phyloP scores from a whole-genome alignment of 2,113 vertebrate species.

The Mustelus asterias region DNA sequence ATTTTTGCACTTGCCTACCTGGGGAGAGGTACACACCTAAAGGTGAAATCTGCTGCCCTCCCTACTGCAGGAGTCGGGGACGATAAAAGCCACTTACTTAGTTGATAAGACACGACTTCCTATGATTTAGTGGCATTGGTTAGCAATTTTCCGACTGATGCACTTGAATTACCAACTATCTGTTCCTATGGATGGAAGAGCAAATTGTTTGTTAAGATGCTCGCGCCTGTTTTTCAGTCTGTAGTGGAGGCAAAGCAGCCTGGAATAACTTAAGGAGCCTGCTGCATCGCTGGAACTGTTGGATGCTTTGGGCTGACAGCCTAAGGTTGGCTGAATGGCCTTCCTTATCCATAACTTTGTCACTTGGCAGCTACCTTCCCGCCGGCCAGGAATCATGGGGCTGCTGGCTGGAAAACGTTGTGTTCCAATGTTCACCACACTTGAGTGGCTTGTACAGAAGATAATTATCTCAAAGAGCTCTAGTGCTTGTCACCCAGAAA shows the following conservation, averaged over 20 bases:
- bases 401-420: background rate
- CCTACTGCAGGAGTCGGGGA: background rate
- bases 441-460: background rate
- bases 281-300: background rate
- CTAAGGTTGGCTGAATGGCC: background rate
- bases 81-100: background rate
- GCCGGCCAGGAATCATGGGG: background rate
- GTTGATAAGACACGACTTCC: background rate
- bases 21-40: background rate
- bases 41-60: background rate
- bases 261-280: background rate
- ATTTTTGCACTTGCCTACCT: background rate
- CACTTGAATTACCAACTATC: background rate
- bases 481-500: conserved; percentile 11
- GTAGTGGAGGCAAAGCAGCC: background rate
- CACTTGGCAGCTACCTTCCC: background rate
- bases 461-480: background rate
- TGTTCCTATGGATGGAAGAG: background rate
- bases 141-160: background rate
- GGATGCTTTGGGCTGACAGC: background rate
- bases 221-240: background rate
- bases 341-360: background rate
- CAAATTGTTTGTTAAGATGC: background rate
- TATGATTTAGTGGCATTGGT: background rate
- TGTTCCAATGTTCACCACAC: background rate